These are phyloP conservation scores for Lepus timidus DNA, from an alignment of 2,113 vertebrate species.

Conservation along the genomic window DNA sequence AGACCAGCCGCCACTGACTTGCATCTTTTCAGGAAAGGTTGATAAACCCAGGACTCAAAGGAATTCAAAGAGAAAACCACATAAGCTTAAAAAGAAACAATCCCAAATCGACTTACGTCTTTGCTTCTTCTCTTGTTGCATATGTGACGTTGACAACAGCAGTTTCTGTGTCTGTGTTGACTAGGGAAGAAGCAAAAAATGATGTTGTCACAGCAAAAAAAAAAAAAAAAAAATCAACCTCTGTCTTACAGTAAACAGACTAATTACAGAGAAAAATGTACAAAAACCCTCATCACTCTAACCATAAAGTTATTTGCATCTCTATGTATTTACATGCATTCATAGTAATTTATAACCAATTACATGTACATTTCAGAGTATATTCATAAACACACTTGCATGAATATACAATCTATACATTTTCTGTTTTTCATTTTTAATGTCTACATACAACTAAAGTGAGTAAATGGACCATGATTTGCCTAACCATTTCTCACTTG, in stretches of 20 bases:
- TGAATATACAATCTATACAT: not conserved
- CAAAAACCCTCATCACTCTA: not conserved
- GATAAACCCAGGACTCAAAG: not conserved
- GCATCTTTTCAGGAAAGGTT: slow-evolving; percentile 10
- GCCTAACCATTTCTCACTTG: not conserved
- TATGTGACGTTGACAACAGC: slow-evolving; percentile 98
- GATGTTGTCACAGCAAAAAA: slow-evolving; percentile 27
- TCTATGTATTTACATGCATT: not conserved
- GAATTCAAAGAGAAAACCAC: slow-evolving; percentile 7
- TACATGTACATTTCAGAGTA: not conserved
- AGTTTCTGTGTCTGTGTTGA: slow-evolving; percentile 97
- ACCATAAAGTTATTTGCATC: not conserved
- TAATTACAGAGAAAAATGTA: not conserved
- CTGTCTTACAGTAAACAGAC: not conserved
- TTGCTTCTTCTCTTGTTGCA: slow-evolving; percentile 95
- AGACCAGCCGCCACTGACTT: not conserved
- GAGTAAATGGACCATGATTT: not conserved
- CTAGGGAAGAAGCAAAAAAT: slow-evolving; percentile 85
- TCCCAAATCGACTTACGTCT: slow-evolving; percentile 91
- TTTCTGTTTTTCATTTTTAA: slow-evolving; percentile 33
- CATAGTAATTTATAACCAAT: not conserved
- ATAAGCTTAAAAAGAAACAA: not conserved
- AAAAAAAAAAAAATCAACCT: not conserved
- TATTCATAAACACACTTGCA: not conserved
- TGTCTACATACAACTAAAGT: not conserved